Evolutionary conservation across 2,113 vertebrate species (phyloP).

Genomic region (Cranoglanis bouderius): DNA sequence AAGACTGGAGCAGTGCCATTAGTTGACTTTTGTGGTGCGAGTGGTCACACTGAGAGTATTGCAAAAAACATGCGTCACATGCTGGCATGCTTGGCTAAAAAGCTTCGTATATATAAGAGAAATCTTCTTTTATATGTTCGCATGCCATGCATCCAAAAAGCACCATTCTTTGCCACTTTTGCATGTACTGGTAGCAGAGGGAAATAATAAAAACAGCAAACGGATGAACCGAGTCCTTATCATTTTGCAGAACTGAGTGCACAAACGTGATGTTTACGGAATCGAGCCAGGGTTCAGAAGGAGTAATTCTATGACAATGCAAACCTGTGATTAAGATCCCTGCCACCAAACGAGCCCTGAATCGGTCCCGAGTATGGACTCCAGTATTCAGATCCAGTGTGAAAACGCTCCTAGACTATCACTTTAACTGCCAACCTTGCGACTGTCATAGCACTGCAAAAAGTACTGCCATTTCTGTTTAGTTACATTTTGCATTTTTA

Average conservation of each 20-base stretch:
- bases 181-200: neutral
- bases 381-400: neutral
- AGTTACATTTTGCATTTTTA: neutral
- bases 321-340: neutral
- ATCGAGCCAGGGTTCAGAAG: neutral
- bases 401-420: neutral
- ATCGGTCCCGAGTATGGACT: neutral
- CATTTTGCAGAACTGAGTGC: neutral
- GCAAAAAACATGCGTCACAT: too few species aligned
- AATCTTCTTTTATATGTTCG: too few species aligned
- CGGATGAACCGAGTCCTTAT: neutral
- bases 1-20: neutral
- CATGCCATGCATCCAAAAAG: neutral
- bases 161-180: neutral
- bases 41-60: neutral
- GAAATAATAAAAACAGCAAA: neutral
- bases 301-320: neutral
- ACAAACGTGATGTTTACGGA: neutral
- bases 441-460: neutral
- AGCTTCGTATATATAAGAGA: too few species aligned
- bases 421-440: neutral
- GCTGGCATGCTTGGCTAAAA: too few species aligned
- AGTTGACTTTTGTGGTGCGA: neutral
- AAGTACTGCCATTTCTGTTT: neutral
- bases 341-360: neutral